Evolutionary conservation across 2,888 invertebrate species (phyloP), one percentile per base, ranked within the genome.

Genomic region (Crematogaster levior): DNA sequence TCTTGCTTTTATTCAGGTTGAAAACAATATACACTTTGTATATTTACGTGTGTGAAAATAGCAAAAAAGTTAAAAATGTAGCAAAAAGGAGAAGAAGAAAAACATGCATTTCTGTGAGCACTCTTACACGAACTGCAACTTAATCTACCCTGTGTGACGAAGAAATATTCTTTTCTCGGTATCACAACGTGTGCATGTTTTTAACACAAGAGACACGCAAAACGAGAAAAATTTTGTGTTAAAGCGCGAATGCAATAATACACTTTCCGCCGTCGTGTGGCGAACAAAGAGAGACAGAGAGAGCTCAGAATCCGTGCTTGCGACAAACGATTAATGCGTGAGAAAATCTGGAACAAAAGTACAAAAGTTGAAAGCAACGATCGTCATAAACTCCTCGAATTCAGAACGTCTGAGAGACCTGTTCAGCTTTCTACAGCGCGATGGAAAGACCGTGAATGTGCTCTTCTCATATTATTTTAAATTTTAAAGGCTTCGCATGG

Each of bases 181-280:
- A 61, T 51, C 37, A n/a, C 40, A 30, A 27, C 30, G 21, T 21
- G 37, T 48, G 74, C 61, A 43, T 27, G 37, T 63, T 75, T 63
- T 75, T 63, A 51, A 15, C 15, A 27, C 5, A 24, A 75, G 61
- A 37, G 34, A 53, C 24, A 65, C 10, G 40, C 15, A 65, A 65
- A 75, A 65, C 53, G 51, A 65, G 53, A 40, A 75, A 27, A 75
- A 75, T 65, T 53, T 75, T 15, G 30, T 65, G 65, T 40, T 65
- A 40, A 75, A 75, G 75, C 40, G 65, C 53, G 65, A 75, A 75
- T 75, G 75, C 40, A 75, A 65, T 75, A 75, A 75, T 75, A 40
- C n/a, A 53, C 65, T 40, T 63, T 74, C n/a, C 34, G 63, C 61
- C 48, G 74, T 51, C 61, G 37, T 51, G n/a, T 51, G 24, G 1